Percentiles rank a stretch among this genome's conserved stretches.
Conservation (phyloP, 2,888 invertebrate species). For the Monopis laevigella region DNA sequence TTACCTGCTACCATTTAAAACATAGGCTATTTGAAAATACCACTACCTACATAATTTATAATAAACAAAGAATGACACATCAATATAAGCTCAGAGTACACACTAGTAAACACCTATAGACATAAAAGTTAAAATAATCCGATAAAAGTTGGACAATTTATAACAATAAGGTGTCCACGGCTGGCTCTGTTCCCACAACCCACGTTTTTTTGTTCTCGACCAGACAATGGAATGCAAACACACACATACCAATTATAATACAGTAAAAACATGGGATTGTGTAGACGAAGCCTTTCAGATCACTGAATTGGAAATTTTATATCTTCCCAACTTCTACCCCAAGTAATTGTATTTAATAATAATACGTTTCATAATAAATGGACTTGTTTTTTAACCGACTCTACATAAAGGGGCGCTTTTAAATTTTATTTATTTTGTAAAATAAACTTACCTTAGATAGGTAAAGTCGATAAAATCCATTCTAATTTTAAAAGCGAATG, state of each 20-base stretch:
- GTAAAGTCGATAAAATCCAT: too few species aligned
- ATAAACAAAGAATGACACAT: too few species aligned
- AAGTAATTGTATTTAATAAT: slow-evolving; percentile 1
- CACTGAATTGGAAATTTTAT: slow-evolving; percentile 10
- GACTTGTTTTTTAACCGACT: too few species aligned
- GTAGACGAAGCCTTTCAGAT: background rate
- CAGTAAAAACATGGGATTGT: slow-evolving; percentile 12
- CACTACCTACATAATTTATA: too few species aligned
- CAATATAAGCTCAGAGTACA: too few species aligned
- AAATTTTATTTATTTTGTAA: too few species aligned
- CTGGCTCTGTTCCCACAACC: slow-evolving; percentile 19
- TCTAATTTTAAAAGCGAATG: too few species aligned
- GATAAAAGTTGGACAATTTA: slow-evolving; percentile 12
- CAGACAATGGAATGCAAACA: slow-evolving; percentile 19
- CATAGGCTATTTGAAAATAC: too few species aligned
- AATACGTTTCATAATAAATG: too few species aligned
- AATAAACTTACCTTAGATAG: too few species aligned
- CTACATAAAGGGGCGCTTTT: too few species aligned
- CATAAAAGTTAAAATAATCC: slow-evolving; percentile 5
- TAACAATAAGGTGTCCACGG: slow-evolving; percentile 22
- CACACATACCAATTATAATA: slow-evolving; percentile 12
- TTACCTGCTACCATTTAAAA: too few species aligned
- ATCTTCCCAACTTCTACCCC: slow-evolving; percentile 4
- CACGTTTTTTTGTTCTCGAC: slow-evolving; percentile 17
- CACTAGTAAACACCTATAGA: slow-evolving; percentile 1